Evolutionary conservation across 2,888 invertebrate genomes (phyloP).

Genomic region (Cataglyphis altisquamis): DNA sequence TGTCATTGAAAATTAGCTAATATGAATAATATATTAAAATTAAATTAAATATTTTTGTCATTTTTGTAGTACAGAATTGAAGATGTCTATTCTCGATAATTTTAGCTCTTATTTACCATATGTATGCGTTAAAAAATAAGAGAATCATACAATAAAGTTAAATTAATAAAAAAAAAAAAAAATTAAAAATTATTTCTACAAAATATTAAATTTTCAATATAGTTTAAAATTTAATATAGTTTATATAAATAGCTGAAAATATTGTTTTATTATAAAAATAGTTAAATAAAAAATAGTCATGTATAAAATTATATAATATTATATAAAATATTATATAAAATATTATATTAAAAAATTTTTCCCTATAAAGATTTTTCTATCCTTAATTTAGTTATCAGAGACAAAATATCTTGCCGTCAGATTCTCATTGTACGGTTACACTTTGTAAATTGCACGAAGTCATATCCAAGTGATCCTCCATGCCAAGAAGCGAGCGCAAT

Average conservation of each 20-base stretch:
- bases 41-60: not conserved
- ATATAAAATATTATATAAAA: not conserved
- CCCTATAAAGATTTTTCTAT: not conserved
- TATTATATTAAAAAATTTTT: not conserved
- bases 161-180: not conserved
- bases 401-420: not conserved
- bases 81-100: not conserved
- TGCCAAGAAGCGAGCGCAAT: slow-evolving; percentile 28
- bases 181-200: not conserved
- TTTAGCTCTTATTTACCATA: not conserved
- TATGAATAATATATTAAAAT: not conserved
- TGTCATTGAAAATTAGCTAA: not conserved
- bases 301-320: not conserved
- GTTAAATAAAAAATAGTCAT: not conserved
- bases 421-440: not conserved
- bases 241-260: not conserved
- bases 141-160: not conserved
- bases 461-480: slow-evolving; percentile 19
- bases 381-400: not conserved
- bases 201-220: not conserved
- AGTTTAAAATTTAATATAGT: not conserved
- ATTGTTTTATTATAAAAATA: not conserved
- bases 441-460: not conserved
- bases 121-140: not conserved
- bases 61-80: not conserved